Percentiles rank a stretch among this genome's conserved stretches.
These are phyloP conservation scores for Megamerina dolium DNA, from an alignment of 2,888 invertebrate species.

Conservation along the genomic window DNA sequence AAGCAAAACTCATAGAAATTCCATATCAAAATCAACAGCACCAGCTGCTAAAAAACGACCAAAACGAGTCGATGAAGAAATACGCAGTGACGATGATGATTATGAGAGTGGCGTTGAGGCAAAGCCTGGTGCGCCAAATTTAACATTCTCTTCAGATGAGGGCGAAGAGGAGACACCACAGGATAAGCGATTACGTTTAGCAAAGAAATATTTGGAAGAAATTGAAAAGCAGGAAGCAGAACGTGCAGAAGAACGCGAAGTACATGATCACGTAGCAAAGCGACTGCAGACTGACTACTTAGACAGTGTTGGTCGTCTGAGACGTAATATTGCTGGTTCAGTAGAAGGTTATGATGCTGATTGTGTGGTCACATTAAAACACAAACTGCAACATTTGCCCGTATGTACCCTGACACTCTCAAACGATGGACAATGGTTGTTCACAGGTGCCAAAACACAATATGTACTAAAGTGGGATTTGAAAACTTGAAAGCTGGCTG, in stretches of 20 bases:
- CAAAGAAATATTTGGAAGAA: conserved; percentile 83
- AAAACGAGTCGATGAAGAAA: conserved; percentile 52
- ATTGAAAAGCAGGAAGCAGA: conserved; percentile 75
- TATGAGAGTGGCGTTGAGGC: conserved; percentile 53
- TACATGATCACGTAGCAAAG: conserved; percentile 57
- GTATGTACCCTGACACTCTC: conserved; percentile 78
- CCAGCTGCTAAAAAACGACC: conserved; percentile 46
- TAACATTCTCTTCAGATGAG: conserved; percentile 35
- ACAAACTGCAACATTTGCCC: conserved; percentile 71
- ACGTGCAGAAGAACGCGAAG: conserved; percentile 59
- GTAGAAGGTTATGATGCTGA: conserved; percentile 50
- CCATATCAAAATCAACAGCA: conserved; percentile 1
- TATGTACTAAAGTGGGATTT: conserved; percentile 80
- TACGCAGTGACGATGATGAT: conserved; percentile 62
- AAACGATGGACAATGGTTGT: conserved; percentile 64
- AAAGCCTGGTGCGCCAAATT: conserved; percentile 15
- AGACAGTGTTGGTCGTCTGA: conserved; percentile 76
- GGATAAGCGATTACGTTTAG: conserved; percentile 82
- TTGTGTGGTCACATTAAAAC: conserved; percentile 56
- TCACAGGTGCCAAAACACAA: conserved; percentile 84
- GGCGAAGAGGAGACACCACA: conserved; percentile 70
- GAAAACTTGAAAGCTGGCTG: conserved; percentile 58
- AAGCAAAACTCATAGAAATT: conserved; percentile 20
- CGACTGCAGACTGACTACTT: conserved; percentile 78
- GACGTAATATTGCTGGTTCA: conserved; percentile 65